A percentile compares a stretch with the other conserved stretches of the same genome.
Evolutionary conservation across 2,113 vertebrate genomes (phyloP).

Genomic region (Tonatia bakeri): DNA sequence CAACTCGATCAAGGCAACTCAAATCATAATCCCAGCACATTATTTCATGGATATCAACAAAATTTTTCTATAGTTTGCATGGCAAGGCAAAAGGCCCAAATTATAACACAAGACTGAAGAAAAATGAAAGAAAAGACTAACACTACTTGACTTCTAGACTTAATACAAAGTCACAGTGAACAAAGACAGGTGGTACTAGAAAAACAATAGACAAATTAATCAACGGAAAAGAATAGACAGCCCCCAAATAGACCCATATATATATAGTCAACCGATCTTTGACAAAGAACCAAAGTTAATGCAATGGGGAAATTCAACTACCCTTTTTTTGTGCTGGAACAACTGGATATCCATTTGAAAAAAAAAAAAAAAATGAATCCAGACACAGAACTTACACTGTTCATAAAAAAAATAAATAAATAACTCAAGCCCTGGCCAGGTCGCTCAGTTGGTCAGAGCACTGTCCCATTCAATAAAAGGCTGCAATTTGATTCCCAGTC

Average conservation of each 20-base stretch:
- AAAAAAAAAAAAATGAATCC: background rate
- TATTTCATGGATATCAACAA: background rate
- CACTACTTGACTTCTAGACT: background rate
- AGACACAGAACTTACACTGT: background rate
- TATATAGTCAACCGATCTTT: background rate
- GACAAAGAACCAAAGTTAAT: background rate
- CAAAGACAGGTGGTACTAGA: background rate
- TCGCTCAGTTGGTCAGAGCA: no score
- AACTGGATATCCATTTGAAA: background rate
- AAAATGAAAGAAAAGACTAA: background rate
- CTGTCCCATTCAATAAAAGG: no score
- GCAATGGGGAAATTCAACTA: background rate
- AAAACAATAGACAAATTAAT: background rate
- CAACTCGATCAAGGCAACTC: background rate
- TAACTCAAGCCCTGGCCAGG: no score
- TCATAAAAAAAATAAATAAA: slow-evolving; percentile 22
- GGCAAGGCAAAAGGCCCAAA: background rate
- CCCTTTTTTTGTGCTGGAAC: background rate
- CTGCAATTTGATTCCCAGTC: no score
- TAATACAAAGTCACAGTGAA: background rate
- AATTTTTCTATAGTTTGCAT: background rate
- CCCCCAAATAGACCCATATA: background rate
- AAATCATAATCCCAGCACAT: background rate
- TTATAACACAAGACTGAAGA: background rate
- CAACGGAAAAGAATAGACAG: background rate